These are phyloP conservation scores for Gasterosteus aculeatus DNA, from an alignment of 2,113 vertebrate species.

Conservation along the genomic window DNA sequence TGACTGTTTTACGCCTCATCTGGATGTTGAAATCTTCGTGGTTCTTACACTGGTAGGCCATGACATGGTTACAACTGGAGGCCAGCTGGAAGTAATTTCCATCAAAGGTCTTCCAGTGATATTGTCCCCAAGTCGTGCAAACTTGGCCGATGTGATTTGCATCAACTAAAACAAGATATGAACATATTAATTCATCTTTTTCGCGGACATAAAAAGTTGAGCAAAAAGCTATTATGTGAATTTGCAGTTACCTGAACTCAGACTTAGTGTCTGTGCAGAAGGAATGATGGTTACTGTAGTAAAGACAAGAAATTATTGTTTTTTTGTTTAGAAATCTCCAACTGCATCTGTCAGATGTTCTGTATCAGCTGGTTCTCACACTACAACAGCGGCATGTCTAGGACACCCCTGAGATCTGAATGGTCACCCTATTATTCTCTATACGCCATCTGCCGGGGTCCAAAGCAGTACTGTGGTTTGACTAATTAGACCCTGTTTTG, in stretches of 20 bases:
- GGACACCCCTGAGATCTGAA: background rate
- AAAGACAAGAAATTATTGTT: background rate
- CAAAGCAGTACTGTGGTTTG: background rate
- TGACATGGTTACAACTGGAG: constrained; percentile 87
- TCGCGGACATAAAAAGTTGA: background rate
- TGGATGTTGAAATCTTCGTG: constrained; percentile 87
- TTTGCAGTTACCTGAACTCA: constrained; percentile 40
- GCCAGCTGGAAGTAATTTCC: constrained; percentile 85
- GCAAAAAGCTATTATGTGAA: rapidly evolving
- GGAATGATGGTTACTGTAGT: constrained; percentile 7
- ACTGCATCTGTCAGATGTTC: background rate
- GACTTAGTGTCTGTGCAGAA: background rate
- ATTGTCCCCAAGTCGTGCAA: constrained; percentile 92
- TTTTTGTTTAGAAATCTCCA: background rate
- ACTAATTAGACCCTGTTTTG: background rate
- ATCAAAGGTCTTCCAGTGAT: constrained; percentile 91
- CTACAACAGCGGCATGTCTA: background rate
- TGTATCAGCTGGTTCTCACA: background rate
- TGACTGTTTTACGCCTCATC: constrained; percentile 71
- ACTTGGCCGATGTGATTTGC: constrained; percentile 81
- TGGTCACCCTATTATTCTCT: background rate
- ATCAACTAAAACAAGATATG: constrained; percentile 16
- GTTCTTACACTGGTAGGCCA: constrained; percentile 80
- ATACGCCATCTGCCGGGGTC: background rate
- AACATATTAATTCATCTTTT: background rate